A percentile compares a stretch with the other conserved stretches of the same genome.
phyloP scores from a whole-genome alignment of 2,888 invertebrate species.

The Fragum sueziense region DNA sequence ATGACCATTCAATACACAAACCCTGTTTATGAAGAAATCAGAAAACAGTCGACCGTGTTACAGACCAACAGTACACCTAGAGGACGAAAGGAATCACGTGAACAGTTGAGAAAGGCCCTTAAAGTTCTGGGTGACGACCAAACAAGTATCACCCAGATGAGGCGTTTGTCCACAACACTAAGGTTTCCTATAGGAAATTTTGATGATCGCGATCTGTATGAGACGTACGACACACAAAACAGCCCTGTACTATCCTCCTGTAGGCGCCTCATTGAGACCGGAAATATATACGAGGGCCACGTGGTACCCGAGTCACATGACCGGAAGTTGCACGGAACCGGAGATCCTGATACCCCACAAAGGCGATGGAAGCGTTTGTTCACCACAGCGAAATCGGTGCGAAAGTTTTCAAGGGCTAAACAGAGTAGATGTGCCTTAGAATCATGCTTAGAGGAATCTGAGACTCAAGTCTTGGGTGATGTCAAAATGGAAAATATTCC shows the following conservation, averaged over 20 bases:
- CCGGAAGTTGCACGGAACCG: background rate
- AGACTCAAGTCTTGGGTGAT: background rate
- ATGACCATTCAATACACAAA: background rate
- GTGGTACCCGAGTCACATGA: background rate
- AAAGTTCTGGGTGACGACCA: conserved; percentile 17
- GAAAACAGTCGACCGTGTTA: background rate
- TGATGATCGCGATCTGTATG: conserved; percentile 6
- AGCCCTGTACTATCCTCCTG: background rate
- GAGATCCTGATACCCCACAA: conserved; percentile 8
- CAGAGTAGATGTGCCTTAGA: background rate
- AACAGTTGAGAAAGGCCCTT: conserved; percentile 10
- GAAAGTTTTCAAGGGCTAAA: conserved; percentile 11
- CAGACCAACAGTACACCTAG: background rate
- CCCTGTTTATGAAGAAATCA: background rate
- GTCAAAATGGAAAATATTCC: too few relatives aligned
- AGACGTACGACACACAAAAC: background rate
- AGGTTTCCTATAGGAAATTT: conserved; percentile 5
- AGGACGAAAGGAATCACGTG: conserved; percentile 24
- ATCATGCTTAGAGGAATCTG: background rate
- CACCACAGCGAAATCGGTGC: conserved; percentile 35
- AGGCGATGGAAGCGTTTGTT: conserved; percentile 31
- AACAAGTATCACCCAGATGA: background rate
- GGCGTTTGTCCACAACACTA: conserved; percentile 23
- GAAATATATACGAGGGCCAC: background rate
- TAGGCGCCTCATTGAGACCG: background rate